These are phyloP conservation scores for Ibidorhyncha struthersii DNA, from an alignment of 2,113 vertebrate genomes.

Conservation along the genomic window DNA sequence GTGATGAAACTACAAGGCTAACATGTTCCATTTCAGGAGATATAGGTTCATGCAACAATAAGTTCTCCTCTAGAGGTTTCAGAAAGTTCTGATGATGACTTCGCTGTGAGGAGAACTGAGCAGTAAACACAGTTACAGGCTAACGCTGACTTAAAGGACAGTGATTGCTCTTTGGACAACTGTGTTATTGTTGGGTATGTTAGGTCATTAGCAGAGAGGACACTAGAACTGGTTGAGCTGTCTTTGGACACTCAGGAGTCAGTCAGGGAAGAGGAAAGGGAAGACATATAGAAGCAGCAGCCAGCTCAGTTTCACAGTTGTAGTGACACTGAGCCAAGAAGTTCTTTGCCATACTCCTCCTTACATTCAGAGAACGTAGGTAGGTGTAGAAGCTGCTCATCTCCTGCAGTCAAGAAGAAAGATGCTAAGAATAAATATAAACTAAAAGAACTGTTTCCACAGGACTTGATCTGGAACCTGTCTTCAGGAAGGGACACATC, in stretches of 20 bases:
- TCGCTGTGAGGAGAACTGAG: constrained; percentile 22
- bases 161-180: constrained; percentile 70
- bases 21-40: constrained; percentile 76
- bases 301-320: constrained; percentile 72
- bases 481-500: not conserved
- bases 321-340: constrained; percentile 57
- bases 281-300: constrained; percentile 54
- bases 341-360: constrained; percentile 33
- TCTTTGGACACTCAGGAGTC: constrained; percentile 80
- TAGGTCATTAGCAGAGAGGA: constrained; percentile 81
- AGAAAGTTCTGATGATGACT: constrained; percentile 76
- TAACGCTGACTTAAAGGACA: constrained; percentile 52
- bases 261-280: constrained; percentile 59
- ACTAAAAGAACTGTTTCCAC: not conserved
- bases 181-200: constrained; percentile 79
- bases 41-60: constrained; percentile 27
- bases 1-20: constrained; percentile 80
- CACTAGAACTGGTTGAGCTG: constrained; percentile 79
- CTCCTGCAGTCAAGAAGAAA: not conserved
- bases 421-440: constrained; percentile 16
- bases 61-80: constrained; percentile 74
- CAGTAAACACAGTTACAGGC: not conserved
- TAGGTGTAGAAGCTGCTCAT: not conserved
- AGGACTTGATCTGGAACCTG: not conserved
- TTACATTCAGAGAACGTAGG: constrained; percentile 41